Percentiles rank a stretch among this genome's conserved stretches.
Evolutionary conservation across 1,140 invertebrate genomes (phyloP).

Genomic region (Drosophila mayri): DNA sequence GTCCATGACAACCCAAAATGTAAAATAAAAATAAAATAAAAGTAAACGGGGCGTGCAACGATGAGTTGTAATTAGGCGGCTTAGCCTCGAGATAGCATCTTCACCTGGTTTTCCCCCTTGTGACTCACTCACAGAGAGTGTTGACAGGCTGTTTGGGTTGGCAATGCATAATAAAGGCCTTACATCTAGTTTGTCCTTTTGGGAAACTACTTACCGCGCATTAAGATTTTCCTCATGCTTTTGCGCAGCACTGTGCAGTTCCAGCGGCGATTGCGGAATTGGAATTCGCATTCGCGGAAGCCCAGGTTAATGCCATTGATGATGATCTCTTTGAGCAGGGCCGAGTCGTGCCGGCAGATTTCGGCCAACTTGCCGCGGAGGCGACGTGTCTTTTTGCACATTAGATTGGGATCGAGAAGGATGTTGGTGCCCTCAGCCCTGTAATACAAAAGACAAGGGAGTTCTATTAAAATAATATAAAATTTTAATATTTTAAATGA

Average conservation of each 20-base stretch:
- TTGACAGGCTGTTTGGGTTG: constrained; percentile 35
- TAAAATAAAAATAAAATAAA: constrained; percentile 5
- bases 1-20: constrained; percentile 53
- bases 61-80: constrained; percentile 78
- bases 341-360: constrained; percentile 89
- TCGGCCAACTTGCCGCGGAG: constrained; percentile 90
- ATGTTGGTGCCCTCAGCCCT: constrained; percentile 93
- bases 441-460: constrained; percentile 24
- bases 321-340: constrained; percentile 91
- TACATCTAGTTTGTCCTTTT: constrained; percentile 20
- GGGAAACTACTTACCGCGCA: constrained; percentile 88
- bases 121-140: constrained; percentile 41
- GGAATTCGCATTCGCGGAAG: constrained; percentile 93
- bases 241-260: constrained; percentile 92
- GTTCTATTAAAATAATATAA: background rate
- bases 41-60: constrained; percentile 45
- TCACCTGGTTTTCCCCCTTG: constrained; percentile 16
- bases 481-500: background rate
- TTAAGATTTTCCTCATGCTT: constrained; percentile 92
- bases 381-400: constrained; percentile 93
- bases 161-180: constrained; percentile 54
- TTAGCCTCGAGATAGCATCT: constrained; percentile 22
- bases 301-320: constrained; percentile 91
- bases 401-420: constrained; percentile 93
- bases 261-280: constrained; percentile 93